A percentile compares a stretch with the other conserved stretches of the same genome.
Evolutionary conservation across 2,888 invertebrate species (phyloP).

Genomic region (Lucinisca nassula): DNA sequence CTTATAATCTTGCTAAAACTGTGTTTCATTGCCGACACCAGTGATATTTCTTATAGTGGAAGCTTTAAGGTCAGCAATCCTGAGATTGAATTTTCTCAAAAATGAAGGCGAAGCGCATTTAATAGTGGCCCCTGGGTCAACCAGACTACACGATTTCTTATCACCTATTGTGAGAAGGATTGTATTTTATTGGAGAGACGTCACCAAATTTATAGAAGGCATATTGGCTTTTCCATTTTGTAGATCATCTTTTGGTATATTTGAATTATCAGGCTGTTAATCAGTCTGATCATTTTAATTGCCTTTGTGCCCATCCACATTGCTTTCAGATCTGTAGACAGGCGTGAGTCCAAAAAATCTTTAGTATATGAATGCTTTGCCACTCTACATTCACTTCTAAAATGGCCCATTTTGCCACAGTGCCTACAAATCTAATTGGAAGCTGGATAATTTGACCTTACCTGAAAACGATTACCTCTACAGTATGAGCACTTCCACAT

Average conservation of each 20-base stretch:
- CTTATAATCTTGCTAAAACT: not conserved
- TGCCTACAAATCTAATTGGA: not conserved
- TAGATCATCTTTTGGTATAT: too few relatives aligned
- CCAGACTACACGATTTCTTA: not conserved
- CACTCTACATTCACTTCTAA: not conserved
- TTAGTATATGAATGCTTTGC: not conserved
- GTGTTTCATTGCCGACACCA: slow-evolving; percentile 8
- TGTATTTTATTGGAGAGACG: not conserved
- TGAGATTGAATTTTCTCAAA: not conserved
- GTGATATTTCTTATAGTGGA: not conserved
- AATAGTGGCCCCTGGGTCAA: not conserved
- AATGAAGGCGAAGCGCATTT: not conserved
- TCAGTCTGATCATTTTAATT: not conserved
- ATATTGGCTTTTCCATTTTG: not conserved
- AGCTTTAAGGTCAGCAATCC: not conserved
- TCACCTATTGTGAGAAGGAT: not conserved
- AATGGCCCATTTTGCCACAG: not conserved
- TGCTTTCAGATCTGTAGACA: not conserved
- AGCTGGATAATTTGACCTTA: not conserved
- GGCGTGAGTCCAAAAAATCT: not conserved
- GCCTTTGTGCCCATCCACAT: slow-evolving; percentile 4
- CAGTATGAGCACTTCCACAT: not conserved
- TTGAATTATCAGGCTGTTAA: too few relatives aligned
- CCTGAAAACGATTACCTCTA: not conserved
- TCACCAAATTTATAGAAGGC: not conserved